Conservation (phyloP, 2,113 vertebrate genomes). For the Azemiops feae region DNA sequence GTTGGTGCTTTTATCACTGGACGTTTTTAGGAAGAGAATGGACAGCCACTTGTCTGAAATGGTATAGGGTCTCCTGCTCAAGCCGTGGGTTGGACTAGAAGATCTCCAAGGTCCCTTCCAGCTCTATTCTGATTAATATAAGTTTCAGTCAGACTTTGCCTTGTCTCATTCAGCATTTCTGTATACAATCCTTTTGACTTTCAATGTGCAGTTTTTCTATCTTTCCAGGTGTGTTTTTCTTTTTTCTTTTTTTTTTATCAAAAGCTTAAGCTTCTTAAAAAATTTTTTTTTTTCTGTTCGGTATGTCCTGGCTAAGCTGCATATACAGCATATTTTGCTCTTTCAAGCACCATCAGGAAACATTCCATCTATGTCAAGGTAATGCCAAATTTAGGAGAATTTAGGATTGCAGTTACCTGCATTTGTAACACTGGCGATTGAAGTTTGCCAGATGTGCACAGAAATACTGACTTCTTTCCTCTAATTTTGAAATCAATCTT, state of each 20-base stretch:
- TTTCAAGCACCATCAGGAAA: neutral
- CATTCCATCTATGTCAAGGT: neutral
- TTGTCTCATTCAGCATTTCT: constrained; percentile 30
- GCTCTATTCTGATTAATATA: constrained; percentile 1
- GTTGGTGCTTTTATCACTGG: too few relatives aligned
- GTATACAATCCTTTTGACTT: neutral
- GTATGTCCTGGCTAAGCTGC: neutral
- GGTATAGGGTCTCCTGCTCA: too few relatives aligned
- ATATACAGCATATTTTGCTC: neutral
- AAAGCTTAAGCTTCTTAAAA: neutral
- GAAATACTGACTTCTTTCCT: constrained; percentile 32
- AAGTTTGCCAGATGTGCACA: constrained; percentile 22
- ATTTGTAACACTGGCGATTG: neutral
- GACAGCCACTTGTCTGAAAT: too few relatives aligned
- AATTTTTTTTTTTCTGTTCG: accelerated
- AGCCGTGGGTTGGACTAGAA: neutral
- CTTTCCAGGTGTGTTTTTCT: constrained; percentile 30
- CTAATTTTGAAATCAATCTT: neutral
- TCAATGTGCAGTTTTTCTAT: constrained; percentile 30
- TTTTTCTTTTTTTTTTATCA: neutral
- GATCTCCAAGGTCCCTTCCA: neutral
- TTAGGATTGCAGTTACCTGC: neutral
- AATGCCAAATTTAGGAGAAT: neutral
- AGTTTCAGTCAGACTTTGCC: constrained; percentile 27
- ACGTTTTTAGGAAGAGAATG: too few relatives aligned